Evolutionary conservation across 1,140 invertebrate species (phyloP), one percentile per base, ranked within the genome.

Genomic region (Microplitis demolitor): DNA sequence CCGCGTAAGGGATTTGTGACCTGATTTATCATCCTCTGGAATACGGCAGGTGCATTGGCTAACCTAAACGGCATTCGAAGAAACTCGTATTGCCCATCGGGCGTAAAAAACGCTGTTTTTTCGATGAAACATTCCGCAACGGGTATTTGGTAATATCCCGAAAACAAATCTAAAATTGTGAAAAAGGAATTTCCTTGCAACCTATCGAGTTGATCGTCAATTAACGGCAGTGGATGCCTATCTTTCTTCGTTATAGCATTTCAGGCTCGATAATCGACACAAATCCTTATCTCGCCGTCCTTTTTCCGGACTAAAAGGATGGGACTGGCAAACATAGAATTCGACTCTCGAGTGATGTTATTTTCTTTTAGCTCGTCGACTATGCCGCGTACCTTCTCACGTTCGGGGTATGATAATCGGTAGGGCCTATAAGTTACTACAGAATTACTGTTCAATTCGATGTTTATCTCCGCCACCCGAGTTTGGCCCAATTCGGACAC

Each of bases 21-120:
- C 8, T 72, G 45, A 45, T 80, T 78, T 58, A 84, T 77, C 31
- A 78, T 72, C 31, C 71, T 54, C 13, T 69, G 71, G 70, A 84
- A 83, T 2, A 54, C 66, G 3, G 69, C 24, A 8, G 80, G 74
- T 13, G 69, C 76, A 62, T 69, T 72, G 2, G n/a, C 51, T 37
- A 81, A 64, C 4, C 78, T 77, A 35, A 80, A 80, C 78, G 84
- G 45, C 85, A 86, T 62, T 75, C 72, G 66, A 4, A 71, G n/a
- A 66, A 71, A 78, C 60, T 78, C 78, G 58, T 75, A 76, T 39
- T 78, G 79, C 1, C 74, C 66, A 24, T 64, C 13, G 13, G 78
- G 78, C n/a, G 73, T 77, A 24, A 74, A 62, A 71, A 78, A 79
- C 9, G 75, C 62, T 3, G 76, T 79, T 33, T 72, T 69, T 4